Conservation (phyloP, 2,888 invertebrate species). For the Dolichomitus sp. region DNA sequence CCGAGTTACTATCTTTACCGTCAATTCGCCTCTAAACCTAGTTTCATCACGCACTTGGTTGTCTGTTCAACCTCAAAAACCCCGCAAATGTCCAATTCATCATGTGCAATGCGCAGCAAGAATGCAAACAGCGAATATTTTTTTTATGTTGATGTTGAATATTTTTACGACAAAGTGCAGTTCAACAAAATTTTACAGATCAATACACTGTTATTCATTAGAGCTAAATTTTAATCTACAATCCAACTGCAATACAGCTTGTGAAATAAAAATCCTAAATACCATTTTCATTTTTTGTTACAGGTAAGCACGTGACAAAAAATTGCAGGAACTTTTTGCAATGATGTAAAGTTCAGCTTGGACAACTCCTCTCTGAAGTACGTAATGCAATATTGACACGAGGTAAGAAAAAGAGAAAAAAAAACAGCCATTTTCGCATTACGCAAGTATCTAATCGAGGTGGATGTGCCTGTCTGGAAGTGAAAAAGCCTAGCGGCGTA, state of each 20-base stretch:
- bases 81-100: not conserved
- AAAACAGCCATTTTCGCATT: conserved; percentile 39
- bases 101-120: not conserved
- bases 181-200: not conserved
- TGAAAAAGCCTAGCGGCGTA: conserved; percentile 34
- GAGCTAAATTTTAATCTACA: not conserved
- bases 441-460: conserved; percentile 49
- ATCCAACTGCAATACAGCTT: not conserved
- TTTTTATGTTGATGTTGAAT: not conserved
- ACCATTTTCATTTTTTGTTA: conserved; percentile 68
- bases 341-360: conserved; percentile 26
- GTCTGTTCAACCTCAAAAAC: not conserved
- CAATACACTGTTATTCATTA: too few relatives aligned
- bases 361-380: conserved; percentile 14
- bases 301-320: conserved; percentile 72
- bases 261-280: conserved; percentile 10
- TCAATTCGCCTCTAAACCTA: not conserved
- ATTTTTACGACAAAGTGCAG: not conserved
- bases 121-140: not conserved
- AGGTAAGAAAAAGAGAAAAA: conserved; percentile 15
- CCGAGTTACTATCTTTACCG: not conserved
- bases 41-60: conserved; percentile 8
- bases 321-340: conserved; percentile 9
- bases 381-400: conserved; percentile 23
- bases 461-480: conserved; percentile 56